Evolutionary conservation across 2,113 vertebrate species (phyloP).

Genomic region (Chamaea fasciata): DNA sequence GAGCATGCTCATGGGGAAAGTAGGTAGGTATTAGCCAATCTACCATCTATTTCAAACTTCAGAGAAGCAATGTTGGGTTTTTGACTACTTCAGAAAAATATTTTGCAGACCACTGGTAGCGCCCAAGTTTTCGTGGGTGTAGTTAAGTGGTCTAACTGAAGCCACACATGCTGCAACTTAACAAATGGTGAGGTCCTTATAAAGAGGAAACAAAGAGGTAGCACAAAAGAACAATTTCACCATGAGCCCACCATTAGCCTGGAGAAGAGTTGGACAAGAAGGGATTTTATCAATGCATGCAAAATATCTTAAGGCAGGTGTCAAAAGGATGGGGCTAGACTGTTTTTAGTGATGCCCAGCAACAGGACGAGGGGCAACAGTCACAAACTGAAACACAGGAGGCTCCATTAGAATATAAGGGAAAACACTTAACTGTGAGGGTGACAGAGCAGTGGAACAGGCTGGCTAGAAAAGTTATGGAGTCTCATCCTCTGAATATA

Average conservation of each 20-base stretch:
- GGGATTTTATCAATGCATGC: not conserved
- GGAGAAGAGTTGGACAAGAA: not conserved
- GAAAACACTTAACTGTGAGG: not conserved
- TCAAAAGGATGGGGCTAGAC: not conserved
- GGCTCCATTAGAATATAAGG: not conserved
- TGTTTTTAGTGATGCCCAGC: not conserved
- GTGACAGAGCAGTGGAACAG: not conserved
- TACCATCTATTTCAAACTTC: not conserved
- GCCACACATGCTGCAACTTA: not conserved
- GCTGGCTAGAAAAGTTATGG: not conserved
- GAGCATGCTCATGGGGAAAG: fast-evolving
- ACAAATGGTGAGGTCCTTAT: not conserved
- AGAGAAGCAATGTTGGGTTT: not conserved
- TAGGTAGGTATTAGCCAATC: not conserved
- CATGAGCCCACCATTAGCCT: not conserved
- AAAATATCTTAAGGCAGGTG: not conserved
- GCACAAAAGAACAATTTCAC: not conserved
- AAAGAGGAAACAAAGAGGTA: not conserved
- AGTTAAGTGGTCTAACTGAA: not conserved
- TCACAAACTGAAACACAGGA: not conserved
- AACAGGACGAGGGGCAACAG: not conserved
- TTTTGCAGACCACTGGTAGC: not conserved
- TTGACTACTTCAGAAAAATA: not conserved
- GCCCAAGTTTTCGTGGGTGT: not conserved
- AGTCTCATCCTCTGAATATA: not conserved